Conservation (phyloP, 2,113 vertebrate genomes). For the Maccullochella peelii region DNA sequence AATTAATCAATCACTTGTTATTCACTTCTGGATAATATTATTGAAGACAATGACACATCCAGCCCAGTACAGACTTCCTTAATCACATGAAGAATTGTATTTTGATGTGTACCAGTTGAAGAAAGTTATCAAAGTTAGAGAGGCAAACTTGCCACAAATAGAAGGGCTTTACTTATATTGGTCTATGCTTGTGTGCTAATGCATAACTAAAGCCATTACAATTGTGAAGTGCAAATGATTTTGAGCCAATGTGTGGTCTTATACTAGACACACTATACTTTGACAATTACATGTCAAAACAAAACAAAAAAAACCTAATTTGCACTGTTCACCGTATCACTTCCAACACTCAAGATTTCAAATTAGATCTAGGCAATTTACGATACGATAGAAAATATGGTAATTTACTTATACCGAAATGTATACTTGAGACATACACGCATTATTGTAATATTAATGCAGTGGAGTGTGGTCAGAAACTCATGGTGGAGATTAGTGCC, state of each 20-base stretch:
- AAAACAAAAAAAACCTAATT: neutral
- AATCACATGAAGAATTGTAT: neutral
- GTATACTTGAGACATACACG: neutral
- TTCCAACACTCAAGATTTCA: neutral
- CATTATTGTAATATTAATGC: neutral
- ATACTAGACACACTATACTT: neutral
- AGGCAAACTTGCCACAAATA: neutral
- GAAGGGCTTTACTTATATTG: too few species aligned
- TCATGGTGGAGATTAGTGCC: conserved; percentile 14
- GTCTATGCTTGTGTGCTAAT: neutral
- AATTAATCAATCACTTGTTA: neutral
- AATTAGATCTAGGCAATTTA: neutral
- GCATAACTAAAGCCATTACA: neutral
- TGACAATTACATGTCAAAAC: neutral
- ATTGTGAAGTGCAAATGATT: neutral
- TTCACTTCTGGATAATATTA: neutral
- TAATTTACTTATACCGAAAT: neutral
- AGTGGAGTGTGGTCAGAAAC: neutral
- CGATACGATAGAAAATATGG: neutral
- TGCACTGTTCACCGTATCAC: too few species aligned
- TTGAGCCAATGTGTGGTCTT: neutral
- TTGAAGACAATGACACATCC: neutral
- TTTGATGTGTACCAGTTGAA: neutral
- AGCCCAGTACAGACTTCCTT: neutral
- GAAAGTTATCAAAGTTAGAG: neutral